These are phyloP conservation scores for Iphiclides podalirius DNA, from an alignment of 2,888 invertebrate genomes.

Conservation along the genomic window DNA sequence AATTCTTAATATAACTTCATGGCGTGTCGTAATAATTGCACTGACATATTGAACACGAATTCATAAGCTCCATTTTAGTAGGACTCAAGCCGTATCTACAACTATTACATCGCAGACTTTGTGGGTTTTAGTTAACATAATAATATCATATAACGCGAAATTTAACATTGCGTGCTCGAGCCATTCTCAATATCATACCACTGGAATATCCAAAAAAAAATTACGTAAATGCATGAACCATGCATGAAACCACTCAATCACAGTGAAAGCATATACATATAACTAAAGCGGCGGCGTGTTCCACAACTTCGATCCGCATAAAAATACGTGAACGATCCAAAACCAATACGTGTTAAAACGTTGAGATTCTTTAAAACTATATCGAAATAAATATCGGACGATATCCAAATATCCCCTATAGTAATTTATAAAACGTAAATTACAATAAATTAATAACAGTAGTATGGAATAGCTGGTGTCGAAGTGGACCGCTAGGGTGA, in stretches of 20 bases:
- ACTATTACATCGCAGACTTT: not conserved
- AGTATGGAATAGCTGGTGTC: slow-evolving; percentile 75
- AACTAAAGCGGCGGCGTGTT: slow-evolving; percentile 48
- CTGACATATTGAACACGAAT: slow-evolving; percentile 35
- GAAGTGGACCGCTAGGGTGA: slow-evolving; percentile 40
- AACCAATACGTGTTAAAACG: slow-evolving; percentile 50
- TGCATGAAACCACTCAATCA: slow-evolving; percentile 55
- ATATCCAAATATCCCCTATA: slow-evolving; percentile 64
- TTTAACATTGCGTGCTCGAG: slow-evolving; percentile 27
- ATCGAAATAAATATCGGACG: slow-evolving; percentile 65
- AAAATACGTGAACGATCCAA: slow-evolving; percentile 44
- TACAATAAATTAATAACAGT: slow-evolving; percentile 78
- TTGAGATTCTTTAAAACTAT: slow-evolving; percentile 71
- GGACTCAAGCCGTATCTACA: slow-evolving; percentile 30
- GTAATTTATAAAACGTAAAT: slow-evolving; percentile 60
- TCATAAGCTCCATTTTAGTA: slow-evolving; percentile 53
- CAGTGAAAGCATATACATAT: slow-evolving; percentile 60
- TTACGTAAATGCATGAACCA: slow-evolving; percentile 54
- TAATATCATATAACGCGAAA: slow-evolving; percentile 23
- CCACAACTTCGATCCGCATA: slow-evolving; percentile 41
- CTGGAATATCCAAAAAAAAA: slow-evolving; percentile 47
- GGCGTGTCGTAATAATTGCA: slow-evolving; percentile 28
- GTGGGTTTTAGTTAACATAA: slow-evolving; percentile 1
- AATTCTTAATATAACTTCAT: slow-evolving; percentile 15
- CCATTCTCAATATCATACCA: slow-evolving; percentile 32